Percentiles rank a stretch among this genome's conserved stretches.
phyloP scores from a whole-genome alignment of 2,797 vertebrate species.

The Sebastes diaconus region DNA sequence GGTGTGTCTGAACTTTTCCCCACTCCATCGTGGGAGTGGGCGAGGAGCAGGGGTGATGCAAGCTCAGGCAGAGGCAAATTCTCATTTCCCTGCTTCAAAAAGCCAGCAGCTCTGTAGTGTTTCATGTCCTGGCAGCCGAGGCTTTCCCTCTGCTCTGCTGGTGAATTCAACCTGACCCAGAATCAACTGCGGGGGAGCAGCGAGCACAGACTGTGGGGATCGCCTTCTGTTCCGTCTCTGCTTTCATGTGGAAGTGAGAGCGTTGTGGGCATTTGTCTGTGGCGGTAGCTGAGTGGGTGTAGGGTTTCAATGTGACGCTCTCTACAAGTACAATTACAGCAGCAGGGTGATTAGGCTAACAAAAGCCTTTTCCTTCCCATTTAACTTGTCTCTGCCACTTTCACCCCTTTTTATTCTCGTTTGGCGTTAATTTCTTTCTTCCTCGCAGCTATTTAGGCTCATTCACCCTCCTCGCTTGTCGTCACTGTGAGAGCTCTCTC shows the following conservation, averaged over 20 bases:
- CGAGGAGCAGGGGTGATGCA: constrained; percentile 54
- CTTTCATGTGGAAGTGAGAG: constrained; percentile 59
- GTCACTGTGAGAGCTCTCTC: background rate
- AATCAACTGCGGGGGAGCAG: constrained; percentile 61
- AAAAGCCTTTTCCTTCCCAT: constrained; percentile 1
- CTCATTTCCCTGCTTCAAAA: constrained; percentile 66
- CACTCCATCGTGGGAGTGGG: constrained; percentile 59
- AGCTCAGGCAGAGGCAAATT: constrained; percentile 53
- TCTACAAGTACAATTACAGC: constrained; percentile 25
- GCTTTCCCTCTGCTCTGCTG: constrained; percentile 51
- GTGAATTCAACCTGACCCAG: constrained; percentile 61
- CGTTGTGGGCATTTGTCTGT: constrained; percentile 45
- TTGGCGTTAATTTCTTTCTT: background rate
- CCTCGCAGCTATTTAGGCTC: background rate
- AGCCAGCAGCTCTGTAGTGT: constrained; percentile 37
- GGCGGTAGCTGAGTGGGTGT: constrained; percentile 34
- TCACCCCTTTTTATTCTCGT: background rate
- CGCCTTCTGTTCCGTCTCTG: constrained; percentile 65
- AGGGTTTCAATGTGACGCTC: constrained; percentile 11
- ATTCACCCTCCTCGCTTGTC: background rate
- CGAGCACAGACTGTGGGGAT: constrained; percentile 53
- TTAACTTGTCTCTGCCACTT: background rate
- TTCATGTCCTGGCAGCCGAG: constrained; percentile 52
- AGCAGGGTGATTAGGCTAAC: constrained; percentile 4
- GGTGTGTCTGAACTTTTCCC: constrained; percentile 56